A percentile compares a stretch with the other conserved stretches of the same genome.
Evolutionary conservation across 2,797 vertebrate species (phyloP).

Genomic region (Neomorphus geoffroyi): DNA sequence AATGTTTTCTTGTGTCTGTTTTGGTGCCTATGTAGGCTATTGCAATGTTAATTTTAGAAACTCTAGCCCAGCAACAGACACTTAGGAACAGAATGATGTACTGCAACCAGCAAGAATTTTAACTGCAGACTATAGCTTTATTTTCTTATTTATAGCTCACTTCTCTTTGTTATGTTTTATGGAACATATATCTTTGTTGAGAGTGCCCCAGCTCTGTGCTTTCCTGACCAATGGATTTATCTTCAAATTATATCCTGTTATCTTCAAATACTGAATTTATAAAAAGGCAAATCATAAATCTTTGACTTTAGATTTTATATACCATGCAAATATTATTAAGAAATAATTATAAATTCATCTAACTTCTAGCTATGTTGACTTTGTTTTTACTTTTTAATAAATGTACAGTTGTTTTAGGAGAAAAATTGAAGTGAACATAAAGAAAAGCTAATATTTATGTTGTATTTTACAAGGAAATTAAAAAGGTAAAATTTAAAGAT

Average conservation of each 20-base stretch:
- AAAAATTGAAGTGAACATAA: neutral
- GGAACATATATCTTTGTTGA: neutral
- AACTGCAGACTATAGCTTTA: constrained; percentile 25
- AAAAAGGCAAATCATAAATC: neutral
- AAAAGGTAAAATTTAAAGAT: neutral
- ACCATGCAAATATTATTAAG: neutral
- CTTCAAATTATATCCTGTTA: neutral
- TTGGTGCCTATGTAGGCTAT: constrained; percentile 34
- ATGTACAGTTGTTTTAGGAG: neutral
- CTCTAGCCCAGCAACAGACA: constrained; percentile 54
- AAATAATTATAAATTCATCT: neutral
- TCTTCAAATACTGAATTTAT: neutral
- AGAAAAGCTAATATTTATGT: neutral
- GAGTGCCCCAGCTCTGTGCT: neutral
- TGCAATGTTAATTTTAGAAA: constrained; percentile 63
- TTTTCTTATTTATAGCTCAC: constrained; percentile 61
- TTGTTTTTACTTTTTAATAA: neutral
- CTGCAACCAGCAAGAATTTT: constrained; percentile 32
- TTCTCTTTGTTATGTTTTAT: constrained; percentile 15
- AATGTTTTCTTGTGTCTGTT: neutral
- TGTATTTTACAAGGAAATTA: neutral
- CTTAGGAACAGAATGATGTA: constrained; percentile 52
- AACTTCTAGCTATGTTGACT: neutral
- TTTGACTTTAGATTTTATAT: neutral
- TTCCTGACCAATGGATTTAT: neutral